Conservation (phyloP, 2,797 vertebrate species). For the Scleropages formosus region DNA sequence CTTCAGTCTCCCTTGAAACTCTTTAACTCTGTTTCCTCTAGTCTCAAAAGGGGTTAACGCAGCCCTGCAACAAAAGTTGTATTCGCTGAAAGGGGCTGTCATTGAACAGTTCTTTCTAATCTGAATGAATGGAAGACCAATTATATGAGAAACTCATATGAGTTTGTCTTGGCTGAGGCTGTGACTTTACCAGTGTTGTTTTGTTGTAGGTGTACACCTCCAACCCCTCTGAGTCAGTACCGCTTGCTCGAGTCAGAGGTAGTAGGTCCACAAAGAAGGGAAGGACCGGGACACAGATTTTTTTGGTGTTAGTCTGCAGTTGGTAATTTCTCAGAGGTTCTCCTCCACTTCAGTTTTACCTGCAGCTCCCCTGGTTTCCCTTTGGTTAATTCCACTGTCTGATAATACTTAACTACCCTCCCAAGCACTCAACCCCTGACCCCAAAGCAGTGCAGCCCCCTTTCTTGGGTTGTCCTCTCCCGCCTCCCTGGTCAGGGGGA, state of each 20-base stretch:
- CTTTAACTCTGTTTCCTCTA: constrained; percentile 54
- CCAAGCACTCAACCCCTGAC: constrained; percentile 32
- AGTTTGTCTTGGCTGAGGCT: constrained; percentile 51
- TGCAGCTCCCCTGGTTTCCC: constrained; percentile 33
- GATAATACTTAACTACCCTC: constrained; percentile 60
- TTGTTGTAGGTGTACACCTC: not conserved
- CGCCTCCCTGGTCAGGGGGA: constrained; percentile 40
- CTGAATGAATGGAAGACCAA: constrained; percentile 68
- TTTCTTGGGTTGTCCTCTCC: constrained; percentile 50
- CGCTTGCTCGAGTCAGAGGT: not conserved
- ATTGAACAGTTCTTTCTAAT: constrained; percentile 72
- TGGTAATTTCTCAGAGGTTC: constrained; percentile 49
- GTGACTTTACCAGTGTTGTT: not conserved
- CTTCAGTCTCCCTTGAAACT: constrained; percentile 48
- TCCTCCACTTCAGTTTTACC: constrained; percentile 24
- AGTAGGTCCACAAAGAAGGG: not conserved
- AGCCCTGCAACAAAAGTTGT: constrained; percentile 67
- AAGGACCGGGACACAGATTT: not conserved
- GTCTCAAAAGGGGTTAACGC: constrained; percentile 44
- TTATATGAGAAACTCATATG: constrained; percentile 62
- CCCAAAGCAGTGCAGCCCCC: not conserved
- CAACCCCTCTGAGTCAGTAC: not conserved
- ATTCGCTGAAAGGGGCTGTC: constrained; percentile 70
- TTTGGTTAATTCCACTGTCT: constrained; percentile 69
- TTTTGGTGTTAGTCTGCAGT: not conserved